Evolutionary conservation across 1,140 invertebrate species (phyloP).

Genomic region (Phymorhynchus buccinoides): DNA sequence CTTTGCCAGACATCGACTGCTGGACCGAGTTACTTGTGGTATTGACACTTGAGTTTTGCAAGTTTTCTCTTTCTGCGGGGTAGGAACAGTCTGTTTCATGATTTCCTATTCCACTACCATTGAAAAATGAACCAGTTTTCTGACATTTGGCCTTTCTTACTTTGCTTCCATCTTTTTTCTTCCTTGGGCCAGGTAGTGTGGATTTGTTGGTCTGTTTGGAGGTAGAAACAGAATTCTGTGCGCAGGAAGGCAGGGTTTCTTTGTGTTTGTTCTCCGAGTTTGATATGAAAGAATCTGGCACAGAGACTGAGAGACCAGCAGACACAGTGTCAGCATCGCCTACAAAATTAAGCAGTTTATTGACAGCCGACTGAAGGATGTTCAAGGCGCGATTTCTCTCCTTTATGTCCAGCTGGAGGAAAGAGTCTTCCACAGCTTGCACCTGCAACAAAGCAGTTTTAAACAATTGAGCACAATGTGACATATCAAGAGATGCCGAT

Average conservation of each 20-base stretch:
- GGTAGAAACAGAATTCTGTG: neutral
- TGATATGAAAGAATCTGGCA: neutral
- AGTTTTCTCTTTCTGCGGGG: neutral
- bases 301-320: neutral
- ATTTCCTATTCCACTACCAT: neutral
- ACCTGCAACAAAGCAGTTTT: slow-evolving; percentile 17
- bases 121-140: neutral
- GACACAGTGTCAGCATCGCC: slow-evolving; percentile 11
- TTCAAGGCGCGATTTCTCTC: slow-evolving; percentile 33
- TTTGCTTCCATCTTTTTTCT: neutral
- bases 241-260: neutral
- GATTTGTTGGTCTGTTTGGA: neutral
- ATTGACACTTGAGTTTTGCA: neutral
- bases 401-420: slow-evolving; percentile 18
- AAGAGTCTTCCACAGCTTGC: slow-evolving; percentile 37
- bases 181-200: neutral
- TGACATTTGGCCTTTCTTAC: neutral
- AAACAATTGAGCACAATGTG: no score
- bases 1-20: neutral
- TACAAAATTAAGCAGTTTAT: slow-evolving; percentile 34
- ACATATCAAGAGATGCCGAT: no score
- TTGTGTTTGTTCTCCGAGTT: slow-evolving; percentile 1
- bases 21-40: neutral
- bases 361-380: slow-evolving; percentile 34
- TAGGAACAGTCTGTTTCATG: neutral